Evolutionary conservation across 2,888 invertebrate genomes (phyloP).

Genomic region (Acleris sparsana): DNA sequence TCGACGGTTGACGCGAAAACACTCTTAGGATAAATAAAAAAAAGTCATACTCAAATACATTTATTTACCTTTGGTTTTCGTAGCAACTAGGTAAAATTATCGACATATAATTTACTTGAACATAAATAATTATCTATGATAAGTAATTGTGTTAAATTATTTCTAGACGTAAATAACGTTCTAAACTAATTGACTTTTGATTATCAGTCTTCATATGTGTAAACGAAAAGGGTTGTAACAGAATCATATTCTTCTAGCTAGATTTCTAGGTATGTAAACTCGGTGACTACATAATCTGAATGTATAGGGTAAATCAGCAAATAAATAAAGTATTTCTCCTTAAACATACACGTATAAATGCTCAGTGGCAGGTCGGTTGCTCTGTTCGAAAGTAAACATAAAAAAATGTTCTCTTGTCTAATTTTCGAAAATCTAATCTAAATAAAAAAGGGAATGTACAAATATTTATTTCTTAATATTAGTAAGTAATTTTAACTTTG

Average conservation of each 20-base stretch:
- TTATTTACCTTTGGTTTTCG: conserved; percentile 47
- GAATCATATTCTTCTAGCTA: conserved; percentile 6
- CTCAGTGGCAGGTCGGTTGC: no score
- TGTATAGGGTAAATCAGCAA: no score
- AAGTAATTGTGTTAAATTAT: conserved; percentile 9
- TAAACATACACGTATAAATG: no score
- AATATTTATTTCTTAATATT: conserved; percentile 15
- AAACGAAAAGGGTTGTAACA: conserved; percentile 33
- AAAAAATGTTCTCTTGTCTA: not conserved
- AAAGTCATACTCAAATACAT: conserved; percentile 26
- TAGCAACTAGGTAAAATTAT: conserved; percentile 37
- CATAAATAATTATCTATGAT: conserved; percentile 24
- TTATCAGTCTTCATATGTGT: conserved; percentile 57
- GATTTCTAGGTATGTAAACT: not conserved
- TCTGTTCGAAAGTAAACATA: no score
- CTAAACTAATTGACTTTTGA: conserved; percentile 62
- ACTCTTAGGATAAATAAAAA: conserved; percentile 1
- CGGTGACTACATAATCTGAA: no score
- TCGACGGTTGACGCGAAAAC: not conserved
- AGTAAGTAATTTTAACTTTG: conserved; percentile 21
- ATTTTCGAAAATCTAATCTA: conserved; percentile 9
- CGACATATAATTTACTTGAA: conserved; percentile 29
- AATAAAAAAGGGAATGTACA: conserved; percentile 27
- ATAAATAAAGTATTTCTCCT: no score
- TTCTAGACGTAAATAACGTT: conserved; percentile 17